Percentiles rank a stretch among this genome's conserved stretches.
Conservation (phyloP, 2,797 vertebrate genomes). For the Prunella strophiata region DNA sequence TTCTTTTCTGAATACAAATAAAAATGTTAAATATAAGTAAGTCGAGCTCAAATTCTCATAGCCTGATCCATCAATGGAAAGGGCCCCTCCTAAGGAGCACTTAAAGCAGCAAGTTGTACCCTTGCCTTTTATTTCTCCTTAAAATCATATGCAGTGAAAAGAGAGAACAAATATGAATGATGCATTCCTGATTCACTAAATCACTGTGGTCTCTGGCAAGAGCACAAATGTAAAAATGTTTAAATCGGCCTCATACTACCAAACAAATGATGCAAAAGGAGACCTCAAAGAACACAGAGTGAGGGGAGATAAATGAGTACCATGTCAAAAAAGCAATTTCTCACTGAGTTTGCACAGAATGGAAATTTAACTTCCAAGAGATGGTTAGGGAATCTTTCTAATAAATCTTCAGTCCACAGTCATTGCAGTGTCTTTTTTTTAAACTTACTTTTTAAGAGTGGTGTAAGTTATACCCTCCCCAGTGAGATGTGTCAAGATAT, state of each 20-base stretch:
- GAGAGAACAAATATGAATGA: slow-evolving; percentile 41
- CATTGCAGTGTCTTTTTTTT: slow-evolving; percentile 35
- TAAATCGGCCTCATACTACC: not conserved
- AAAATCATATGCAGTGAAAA: slow-evolving; percentile 38
- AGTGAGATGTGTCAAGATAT: slow-evolving; percentile 51
- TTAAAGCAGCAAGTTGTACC: not conserved
- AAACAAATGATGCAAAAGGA: slow-evolving; percentile 49
- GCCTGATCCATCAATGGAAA: not conserved
- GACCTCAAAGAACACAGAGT: slow-evolving; percentile 28
- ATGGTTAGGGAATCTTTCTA: slow-evolving; percentile 40
- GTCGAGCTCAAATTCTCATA: not conserved
- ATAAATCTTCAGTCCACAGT: slow-evolving; percentile 51
- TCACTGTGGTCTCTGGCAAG: slow-evolving; percentile 22
- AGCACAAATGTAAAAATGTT: slow-evolving; percentile 51
- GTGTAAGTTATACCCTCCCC: slow-evolving; percentile 10
- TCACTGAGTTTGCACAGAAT: slow-evolving; percentile 52
- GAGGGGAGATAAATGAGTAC: slow-evolving; percentile 48
- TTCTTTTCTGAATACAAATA: not conserved
- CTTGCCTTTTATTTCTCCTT: slow-evolving; percentile 55
- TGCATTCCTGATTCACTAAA: slow-evolving; percentile 52
- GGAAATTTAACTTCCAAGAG: slow-evolving; percentile 56
- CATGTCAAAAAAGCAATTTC: slow-evolving; percentile 53
- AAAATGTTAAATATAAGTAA: slow-evolving; percentile 13
- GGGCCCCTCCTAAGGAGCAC: not conserved
- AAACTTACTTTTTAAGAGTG: slow-evolving; percentile 30